Evolutionary conservation across 2,797 vertebrate genomes (phyloP).

Genomic region (Novumbra hubbsi): DNA sequence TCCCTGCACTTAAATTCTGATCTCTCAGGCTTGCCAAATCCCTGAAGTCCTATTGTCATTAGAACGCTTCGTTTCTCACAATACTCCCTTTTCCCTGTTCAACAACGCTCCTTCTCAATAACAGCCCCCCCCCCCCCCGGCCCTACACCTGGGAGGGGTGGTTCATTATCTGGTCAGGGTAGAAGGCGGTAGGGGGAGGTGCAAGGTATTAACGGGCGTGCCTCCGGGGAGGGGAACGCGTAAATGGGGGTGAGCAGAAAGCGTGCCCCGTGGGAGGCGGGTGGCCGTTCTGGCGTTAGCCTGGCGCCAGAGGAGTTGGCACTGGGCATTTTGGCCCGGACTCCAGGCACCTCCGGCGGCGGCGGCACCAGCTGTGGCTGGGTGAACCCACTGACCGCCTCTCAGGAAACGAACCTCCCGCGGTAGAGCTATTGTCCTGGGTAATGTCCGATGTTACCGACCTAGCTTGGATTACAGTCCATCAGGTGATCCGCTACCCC

Average conservation of each 20-base stretch:
- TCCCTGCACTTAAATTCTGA: background rate
- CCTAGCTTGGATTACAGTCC: no score
- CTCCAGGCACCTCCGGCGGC: conserved; percentile 35
- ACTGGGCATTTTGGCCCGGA: background rate
- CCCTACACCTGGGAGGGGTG: conserved; percentile 1
- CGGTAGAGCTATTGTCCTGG: no score
- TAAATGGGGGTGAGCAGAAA: background rate
- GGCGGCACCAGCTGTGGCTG: conserved; percentile 41
- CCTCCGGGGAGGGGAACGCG: conserved; percentile 16
- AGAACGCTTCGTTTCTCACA: background rate
- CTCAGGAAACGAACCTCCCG: no score
- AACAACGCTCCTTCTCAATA: background rate
- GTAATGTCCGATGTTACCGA: no score
- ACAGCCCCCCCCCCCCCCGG: no score
- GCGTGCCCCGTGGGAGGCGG: conserved; percentile 28
- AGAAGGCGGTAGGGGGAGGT: conserved; percentile 4
- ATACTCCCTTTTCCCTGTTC: background rate
- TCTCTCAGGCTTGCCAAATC: background rate
- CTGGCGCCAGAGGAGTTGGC: no score
- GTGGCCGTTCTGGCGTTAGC: background rate
- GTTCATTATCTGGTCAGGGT: conserved; percentile 41
- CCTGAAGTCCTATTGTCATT: background rate
- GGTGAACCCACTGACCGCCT: no score
- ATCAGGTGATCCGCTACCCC: no score
- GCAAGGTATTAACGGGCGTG: conserved; percentile 35